These are phyloP conservation scores for Poeciliopsis gracilis DNA, from an alignment of 2,797 vertebrate genomes.

Conservation along the genomic window DNA sequence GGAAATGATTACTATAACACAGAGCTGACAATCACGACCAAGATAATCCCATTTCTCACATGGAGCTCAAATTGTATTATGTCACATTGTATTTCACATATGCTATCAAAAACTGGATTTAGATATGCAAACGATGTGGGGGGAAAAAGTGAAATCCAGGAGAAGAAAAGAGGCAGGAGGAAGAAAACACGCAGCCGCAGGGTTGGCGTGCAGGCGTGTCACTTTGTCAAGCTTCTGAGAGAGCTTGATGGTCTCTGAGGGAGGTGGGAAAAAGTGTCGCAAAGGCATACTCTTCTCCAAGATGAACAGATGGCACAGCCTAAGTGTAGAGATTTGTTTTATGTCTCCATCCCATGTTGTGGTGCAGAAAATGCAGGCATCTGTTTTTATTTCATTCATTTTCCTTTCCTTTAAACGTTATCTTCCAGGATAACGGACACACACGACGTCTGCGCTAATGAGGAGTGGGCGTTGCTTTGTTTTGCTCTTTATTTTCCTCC, in stretches of 20 bases:
- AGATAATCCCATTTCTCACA: conserved; percentile 74
- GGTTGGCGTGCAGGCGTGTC: conserved; percentile 63
- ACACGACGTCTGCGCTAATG: conserved; percentile 73
- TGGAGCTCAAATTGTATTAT: conserved; percentile 70
- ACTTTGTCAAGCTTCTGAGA: conserved; percentile 69
- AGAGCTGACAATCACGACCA: conserved; percentile 61
- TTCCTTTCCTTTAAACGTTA: conserved; percentile 54
- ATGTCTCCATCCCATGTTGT: conserved; percentile 68
- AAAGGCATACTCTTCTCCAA: conserved; percentile 58
- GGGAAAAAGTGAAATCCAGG: conserved; percentile 13
- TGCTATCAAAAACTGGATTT: conserved; percentile 70
- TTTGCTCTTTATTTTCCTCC: conserved; percentile 51
- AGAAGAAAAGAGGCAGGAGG: conserved; percentile 7
- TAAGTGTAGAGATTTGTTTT: conserved; percentile 72
- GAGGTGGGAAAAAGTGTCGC: conserved; percentile 47
- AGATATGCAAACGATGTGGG: conserved; percentile 68
- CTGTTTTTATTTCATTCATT: conserved; percentile 25
- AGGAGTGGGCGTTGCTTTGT: conserved; percentile 75
- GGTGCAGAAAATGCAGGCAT: conserved; percentile 48
- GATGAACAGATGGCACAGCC: conserved; percentile 76
- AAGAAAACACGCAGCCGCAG: conserved; percentile 36
- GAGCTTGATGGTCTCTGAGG: conserved; percentile 64
- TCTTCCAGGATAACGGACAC: conserved; percentile 70
- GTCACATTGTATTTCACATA: conserved; percentile 70
- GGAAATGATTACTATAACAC: conserved; percentile 74